phyloP scores from a whole-genome alignment of 2,888 invertebrate species.

The Eurytoma adleriae region DNA sequence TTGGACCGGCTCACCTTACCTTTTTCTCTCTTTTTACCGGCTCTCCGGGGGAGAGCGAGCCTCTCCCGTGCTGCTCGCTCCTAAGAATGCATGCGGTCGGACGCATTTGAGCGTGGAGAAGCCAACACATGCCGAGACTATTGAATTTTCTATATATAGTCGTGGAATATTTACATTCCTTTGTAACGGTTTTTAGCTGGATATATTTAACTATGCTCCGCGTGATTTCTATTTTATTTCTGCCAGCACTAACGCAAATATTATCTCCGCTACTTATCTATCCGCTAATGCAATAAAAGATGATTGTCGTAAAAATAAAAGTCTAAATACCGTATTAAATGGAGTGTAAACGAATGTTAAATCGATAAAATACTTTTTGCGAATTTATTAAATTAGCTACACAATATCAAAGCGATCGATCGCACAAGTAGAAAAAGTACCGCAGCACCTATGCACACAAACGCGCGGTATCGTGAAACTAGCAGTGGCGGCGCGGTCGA shows the following conservation, averaged over 20 bases:
- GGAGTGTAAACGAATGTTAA: not conserved
- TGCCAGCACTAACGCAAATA: no score
- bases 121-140: not conserved
- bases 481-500: constrained; percentile 21
- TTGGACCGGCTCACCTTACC: constrained; percentile 39
- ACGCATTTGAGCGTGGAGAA: not conserved
- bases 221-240: no score
- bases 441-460: no score
- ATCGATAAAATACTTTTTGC: not conserved
- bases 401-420: not conserved
- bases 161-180: not conserved
- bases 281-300: no score
- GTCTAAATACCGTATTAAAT: no score
- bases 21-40: constrained; percentile 1
- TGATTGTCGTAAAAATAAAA: no score
- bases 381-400: constrained; percentile 3
- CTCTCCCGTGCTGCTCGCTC: not conserved
- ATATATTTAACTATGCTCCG: no score
- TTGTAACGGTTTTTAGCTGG: not conserved
- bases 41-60: not conserved
- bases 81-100: not conserved
- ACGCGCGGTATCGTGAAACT: not conserved
- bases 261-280: no score
- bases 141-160: not conserved
- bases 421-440: not conserved